Percentiles rank a stretch among this genome's conserved stretches.
Conservation (phyloP, 2,113 vertebrate genomes). For the Paedocypris sp. region DNA sequence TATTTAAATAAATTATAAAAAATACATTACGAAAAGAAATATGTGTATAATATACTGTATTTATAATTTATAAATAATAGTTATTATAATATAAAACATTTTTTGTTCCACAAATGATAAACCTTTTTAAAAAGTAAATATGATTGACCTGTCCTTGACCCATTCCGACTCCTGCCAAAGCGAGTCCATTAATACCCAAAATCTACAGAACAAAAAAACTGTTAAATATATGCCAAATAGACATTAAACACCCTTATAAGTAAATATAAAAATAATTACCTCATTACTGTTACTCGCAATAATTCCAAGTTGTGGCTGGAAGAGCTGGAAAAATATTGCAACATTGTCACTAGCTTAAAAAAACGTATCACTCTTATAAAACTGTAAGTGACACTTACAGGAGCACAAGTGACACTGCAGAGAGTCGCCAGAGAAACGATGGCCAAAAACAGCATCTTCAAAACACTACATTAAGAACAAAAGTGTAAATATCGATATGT, state of each 20-base stretch:
- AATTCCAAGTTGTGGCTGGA: conserved; percentile 55
- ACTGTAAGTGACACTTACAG: conserved; percentile 15
- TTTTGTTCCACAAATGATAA: too few relatives aligned
- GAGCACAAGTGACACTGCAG: conserved; percentile 16
- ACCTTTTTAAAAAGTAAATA: neutral
- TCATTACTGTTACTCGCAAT: conserved; percentile 66
- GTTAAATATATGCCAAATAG: neutral
- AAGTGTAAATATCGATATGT: too few relatives aligned
- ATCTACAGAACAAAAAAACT: conserved; percentile 39
- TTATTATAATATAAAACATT: too few relatives aligned
- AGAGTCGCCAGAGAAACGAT: neutral
- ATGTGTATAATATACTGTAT: too few relatives aligned
- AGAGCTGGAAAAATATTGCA: conserved; percentile 22
- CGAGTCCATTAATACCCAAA: conserved; percentile 52
- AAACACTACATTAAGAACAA: neutral
- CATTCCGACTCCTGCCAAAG: conserved; percentile 40
- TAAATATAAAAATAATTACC: too few relatives aligned
- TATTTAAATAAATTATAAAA: too few relatives aligned
- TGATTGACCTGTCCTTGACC: conserved; percentile 38
- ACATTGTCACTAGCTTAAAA: neutral
- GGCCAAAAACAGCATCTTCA: conserved; percentile 25
- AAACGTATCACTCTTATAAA: neutral
- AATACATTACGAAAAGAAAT: too few relatives aligned
- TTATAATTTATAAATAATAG: too few relatives aligned
- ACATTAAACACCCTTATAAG: neutral